Evolutionary conservation across 2,113 vertebrate genomes (phyloP).

Genomic region (Lathamus discolor): DNA sequence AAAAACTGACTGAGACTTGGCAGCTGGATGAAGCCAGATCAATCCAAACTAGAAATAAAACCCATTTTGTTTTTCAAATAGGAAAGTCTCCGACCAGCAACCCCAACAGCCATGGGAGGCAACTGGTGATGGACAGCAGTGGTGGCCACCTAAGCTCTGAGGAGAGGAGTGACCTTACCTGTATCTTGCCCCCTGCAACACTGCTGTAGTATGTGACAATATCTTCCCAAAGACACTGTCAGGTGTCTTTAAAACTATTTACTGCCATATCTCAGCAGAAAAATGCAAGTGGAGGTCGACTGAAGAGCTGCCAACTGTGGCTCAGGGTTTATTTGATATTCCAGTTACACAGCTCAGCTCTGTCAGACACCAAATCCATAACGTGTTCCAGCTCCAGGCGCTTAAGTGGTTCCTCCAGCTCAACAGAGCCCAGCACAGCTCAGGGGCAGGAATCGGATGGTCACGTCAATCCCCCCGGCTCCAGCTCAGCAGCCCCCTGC

Average conservation of each 20-base stretch:
- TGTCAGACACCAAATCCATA: not conserved
- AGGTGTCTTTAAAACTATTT: slow-evolving; percentile 28
- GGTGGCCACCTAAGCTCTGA: not conserved
- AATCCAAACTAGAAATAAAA: slow-evolving; percentile 30
- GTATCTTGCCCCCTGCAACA: not conserved
- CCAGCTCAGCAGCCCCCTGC: not conserved
- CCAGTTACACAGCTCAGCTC: not conserved
- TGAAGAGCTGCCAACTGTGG: slow-evolving; percentile 28
- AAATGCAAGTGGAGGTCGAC: slow-evolving; percentile 25
- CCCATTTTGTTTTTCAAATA: not conserved
- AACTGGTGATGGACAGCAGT: not conserved
- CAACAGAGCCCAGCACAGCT: not conserved
- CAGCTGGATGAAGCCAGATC: not conserved
- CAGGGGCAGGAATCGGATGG: not conserved
- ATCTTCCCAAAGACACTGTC: not conserved
- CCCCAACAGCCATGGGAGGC: not conserved
- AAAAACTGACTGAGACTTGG: not conserved
- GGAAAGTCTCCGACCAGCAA: not conserved
- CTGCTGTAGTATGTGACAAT: not conserved
- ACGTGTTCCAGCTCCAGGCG: slow-evolving; percentile 10
- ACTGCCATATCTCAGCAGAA: slow-evolving; percentile 25
- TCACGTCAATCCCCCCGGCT: not conserved
- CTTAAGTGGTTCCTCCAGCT: not conserved
- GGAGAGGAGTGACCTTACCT: not conserved
- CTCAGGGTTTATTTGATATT: slow-evolving; percentile 33